Evolutionary conservation across 2,888 invertebrate genomes (phyloP).

Genomic region (Hydraecia micacea): DNA sequence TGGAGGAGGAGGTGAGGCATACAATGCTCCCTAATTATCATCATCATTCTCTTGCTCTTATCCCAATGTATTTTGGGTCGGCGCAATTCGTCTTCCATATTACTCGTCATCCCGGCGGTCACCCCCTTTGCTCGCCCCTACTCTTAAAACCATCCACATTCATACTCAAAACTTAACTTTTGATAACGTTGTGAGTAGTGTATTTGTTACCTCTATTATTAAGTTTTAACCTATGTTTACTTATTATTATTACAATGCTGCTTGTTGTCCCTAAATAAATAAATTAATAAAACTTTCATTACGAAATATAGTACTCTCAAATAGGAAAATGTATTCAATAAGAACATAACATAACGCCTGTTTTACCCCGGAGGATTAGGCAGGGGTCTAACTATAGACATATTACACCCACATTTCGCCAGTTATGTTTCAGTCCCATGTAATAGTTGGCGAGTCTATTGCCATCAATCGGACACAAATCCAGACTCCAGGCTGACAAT

Average conservation of each 20-base stretch:
- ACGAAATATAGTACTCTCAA: neutral
- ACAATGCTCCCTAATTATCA: neutral
- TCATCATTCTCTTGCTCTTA: neutral
- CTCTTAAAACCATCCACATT: neutral
- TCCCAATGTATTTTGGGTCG: neutral
- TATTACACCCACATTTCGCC: too few species aligned
- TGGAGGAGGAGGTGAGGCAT: slow-evolving; percentile 81
- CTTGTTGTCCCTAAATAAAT: too few species aligned
- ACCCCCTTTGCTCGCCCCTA: neutral
- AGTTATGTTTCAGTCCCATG: too few species aligned
- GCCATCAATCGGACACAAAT: neutral
- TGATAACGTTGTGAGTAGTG: too few species aligned
- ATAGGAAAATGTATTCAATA: neutral
- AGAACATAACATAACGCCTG: neutral
- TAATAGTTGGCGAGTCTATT: neutral
- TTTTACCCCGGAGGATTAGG: neutral
- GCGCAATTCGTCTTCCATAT: neutral
- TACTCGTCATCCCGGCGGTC: neutral
- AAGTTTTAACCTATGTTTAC: too few species aligned
- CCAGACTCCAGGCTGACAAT: neutral
- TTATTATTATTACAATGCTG: too few species aligned
- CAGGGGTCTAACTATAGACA: neutral
- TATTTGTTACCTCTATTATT: too few species aligned
- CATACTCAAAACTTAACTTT: neutral
- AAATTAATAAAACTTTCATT: neutral